Conservation (phyloP, 2,113 vertebrate species). For the Willisornis vidua region DNA sequence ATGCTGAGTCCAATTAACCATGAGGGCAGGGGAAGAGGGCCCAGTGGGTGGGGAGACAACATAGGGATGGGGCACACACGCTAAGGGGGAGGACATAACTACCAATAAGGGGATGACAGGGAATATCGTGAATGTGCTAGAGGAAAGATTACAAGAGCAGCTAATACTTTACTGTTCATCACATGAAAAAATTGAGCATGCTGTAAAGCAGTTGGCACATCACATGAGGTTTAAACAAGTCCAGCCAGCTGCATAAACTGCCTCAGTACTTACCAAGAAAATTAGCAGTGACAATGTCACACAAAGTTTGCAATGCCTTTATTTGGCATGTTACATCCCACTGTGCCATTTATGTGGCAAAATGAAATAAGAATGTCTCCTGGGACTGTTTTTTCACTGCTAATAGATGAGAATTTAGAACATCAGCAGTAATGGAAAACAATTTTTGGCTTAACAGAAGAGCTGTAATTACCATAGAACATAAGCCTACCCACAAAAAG, state of each 20-base stretch:
- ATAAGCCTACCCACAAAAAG: not conserved
- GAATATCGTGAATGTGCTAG: not conserved
- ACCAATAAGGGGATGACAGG: not conserved
- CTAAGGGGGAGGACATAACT: not conserved
- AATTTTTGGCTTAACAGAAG: not conserved
- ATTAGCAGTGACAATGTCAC: not conserved
- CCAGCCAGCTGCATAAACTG: not conserved
- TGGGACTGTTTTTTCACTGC: not conserved
- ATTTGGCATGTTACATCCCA: not conserved
- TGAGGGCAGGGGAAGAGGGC: not conserved
- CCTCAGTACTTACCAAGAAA: not conserved
- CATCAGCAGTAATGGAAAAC: not conserved
- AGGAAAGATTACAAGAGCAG: not conserved
- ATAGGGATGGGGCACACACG: not conserved
- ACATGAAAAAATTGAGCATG: rapidly evolving
- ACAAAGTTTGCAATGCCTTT: not conserved
- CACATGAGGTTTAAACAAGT: not conserved
- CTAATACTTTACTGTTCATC: not conserved
- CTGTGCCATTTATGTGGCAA: not conserved
- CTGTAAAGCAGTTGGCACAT: not conserved
- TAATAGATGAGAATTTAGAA: slow-evolving; percentile 1
- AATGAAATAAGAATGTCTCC: not conserved
- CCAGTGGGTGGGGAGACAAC: too few species aligned
- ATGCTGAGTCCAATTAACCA: not conserved
- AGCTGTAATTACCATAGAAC: not conserved